Evolutionary conservation across 1,140 invertebrate species (phyloP).

Genomic region (Wasmannia auropunctata): DNA sequence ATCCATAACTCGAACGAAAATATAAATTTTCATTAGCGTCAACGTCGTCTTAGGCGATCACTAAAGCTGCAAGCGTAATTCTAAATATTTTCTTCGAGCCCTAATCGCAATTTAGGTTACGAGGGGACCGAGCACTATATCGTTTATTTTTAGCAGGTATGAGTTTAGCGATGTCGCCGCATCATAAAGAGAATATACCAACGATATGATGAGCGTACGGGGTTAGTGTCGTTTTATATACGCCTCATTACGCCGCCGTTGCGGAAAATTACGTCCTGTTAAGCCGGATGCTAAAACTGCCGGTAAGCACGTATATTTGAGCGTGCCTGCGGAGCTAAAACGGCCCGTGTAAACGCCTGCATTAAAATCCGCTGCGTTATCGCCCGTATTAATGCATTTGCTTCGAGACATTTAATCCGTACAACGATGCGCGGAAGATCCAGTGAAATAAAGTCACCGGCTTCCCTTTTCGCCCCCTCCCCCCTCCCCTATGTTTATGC

Average conservation of each 20-base stretch:
- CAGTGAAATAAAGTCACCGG: constrained; percentile 31
- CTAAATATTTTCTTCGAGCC: background rate
- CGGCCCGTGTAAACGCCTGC: constrained; percentile 52
- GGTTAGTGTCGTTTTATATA: constrained; percentile 39
- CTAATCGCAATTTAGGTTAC: constrained; percentile 32
- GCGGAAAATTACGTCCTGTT: constrained; percentile 57
- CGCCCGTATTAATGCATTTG: constrained; percentile 57
- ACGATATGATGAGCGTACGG: constrained; percentile 23
- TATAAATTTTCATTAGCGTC: background rate
- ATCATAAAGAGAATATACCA: constrained; percentile 45
- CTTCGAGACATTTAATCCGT: constrained; percentile 50
- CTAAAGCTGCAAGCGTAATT: background rate
- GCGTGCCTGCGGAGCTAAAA: constrained; percentile 38
- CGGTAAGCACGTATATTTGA: constrained; percentile 54
- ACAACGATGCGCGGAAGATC: constrained; percentile 29
- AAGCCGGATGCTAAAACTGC: constrained; percentile 56
- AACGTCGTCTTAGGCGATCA: background rate
- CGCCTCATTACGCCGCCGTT: constrained; percentile 46
- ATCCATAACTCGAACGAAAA: background rate
- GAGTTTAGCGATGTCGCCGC: constrained; percentile 20
- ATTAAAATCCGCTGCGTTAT: constrained; percentile 62
- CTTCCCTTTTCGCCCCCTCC: background rate
- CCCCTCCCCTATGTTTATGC: background rate
- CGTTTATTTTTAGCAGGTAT: constrained; percentile 45
- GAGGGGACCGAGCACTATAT: background rate